A percentile compares a stretch with the other conserved stretches of the same genome.
These are phyloP conservation scores for Sylvia borin DNA, from an alignment of 2,797 vertebrate species.

Conservation along the genomic window DNA sequence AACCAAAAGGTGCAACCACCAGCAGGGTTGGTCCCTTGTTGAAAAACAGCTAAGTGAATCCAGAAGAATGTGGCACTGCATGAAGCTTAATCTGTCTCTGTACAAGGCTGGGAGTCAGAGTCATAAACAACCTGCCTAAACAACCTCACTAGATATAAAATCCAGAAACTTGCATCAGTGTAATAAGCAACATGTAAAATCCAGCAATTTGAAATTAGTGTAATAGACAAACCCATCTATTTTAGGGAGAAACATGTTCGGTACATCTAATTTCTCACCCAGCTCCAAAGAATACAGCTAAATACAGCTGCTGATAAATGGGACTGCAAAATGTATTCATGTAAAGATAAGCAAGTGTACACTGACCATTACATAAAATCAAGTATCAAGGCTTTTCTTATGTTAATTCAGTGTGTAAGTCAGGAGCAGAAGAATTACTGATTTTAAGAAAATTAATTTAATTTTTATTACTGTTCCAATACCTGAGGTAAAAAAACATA, in stretches of 20 bases:
- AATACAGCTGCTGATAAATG: not conserved
- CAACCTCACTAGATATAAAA: not conserved
- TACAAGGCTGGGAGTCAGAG: not conserved
- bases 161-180: not conserved
- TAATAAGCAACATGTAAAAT: not conserved
- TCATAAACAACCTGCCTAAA: not conserved
- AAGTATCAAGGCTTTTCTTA: not conserved
- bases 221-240: not conserved
- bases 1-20: not conserved
- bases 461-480: constrained; percentile 34
- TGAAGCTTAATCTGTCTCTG: not conserved
- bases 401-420: constrained; percentile 14
- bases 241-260: not conserved
- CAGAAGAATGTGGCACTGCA: not conserved
- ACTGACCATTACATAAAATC: not conserved
- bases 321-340: not conserved
- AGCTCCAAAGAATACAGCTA: not conserved
- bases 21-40: not conserved
- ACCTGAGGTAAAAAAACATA: constrained; percentile 11
- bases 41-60: not conserved
- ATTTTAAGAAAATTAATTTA: constrained; percentile 54
- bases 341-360: not conserved
- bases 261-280: not conserved
- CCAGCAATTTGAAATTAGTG: not conserved
- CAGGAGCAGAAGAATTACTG: constrained; percentile 13